A percentile compares a stretch with the other conserved stretches of the same genome.
Evolutionary conservation across 2,888 invertebrate species (phyloP).

Genomic region (Thera obeliscata): DNA sequence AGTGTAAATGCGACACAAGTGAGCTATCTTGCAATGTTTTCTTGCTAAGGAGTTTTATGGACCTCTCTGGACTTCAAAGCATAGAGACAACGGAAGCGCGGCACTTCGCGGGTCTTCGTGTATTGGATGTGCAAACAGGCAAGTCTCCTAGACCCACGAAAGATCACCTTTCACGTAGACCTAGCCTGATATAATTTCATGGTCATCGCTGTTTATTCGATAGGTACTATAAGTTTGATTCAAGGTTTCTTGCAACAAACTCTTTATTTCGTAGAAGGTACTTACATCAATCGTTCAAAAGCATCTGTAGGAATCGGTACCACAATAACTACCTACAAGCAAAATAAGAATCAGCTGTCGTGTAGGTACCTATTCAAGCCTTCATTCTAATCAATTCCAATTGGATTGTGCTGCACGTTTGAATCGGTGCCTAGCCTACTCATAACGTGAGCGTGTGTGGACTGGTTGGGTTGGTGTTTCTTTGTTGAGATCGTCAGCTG

Average conservation of each 20-base stretch:
- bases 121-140: slow-evolving; percentile 83
- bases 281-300: too few species aligned
- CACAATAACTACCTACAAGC: too few species aligned
- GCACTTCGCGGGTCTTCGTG: slow-evolving; percentile 69
- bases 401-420: neutral
- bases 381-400: neutral
- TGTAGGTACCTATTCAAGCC: neutral
- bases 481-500: slow-evolving; percentile 81
- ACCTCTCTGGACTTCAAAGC: slow-evolving; percentile 55
- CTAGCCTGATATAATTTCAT: slow-evolving; percentile 45
- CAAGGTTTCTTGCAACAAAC: neutral
- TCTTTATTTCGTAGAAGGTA: neutral
- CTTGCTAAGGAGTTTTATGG: slow-evolving; percentile 64
- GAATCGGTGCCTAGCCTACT: slow-evolving; percentile 27
- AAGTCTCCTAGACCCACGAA: slow-evolving; percentile 70
- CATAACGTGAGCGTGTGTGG: slow-evolving; percentile 37
- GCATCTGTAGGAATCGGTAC: too few species aligned
- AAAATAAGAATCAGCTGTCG: neutral
- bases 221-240: slow-evolving; percentile 16
- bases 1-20: slow-evolving; percentile 75
- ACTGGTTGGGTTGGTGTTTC: slow-evolving; percentile 55
- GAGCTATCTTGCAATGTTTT: slow-evolving; percentile 69
- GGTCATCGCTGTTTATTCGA: slow-evolving; percentile 64
- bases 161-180: slow-evolving; percentile 57
- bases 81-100: slow-evolving; percentile 67